Conservation (phyloP, 2,888 invertebrate genomes). For the Ennomos quercinarius region DNA sequence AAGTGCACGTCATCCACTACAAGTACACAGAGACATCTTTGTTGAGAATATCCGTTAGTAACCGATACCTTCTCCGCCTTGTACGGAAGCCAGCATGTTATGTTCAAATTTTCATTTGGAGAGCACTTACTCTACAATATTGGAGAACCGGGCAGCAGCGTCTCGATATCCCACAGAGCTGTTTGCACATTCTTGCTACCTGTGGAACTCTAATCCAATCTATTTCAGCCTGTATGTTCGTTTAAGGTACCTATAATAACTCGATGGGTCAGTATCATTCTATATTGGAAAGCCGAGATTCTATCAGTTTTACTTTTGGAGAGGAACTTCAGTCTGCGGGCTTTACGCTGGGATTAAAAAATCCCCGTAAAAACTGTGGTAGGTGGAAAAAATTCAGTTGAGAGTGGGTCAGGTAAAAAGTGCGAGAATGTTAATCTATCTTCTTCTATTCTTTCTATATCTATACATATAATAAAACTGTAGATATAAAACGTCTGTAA, state of each 20-base stretch:
- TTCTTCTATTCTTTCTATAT: no score
- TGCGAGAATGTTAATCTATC: background rate
- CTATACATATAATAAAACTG: no score
- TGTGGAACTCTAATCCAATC: constrained; percentile 51
- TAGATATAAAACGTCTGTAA: no score
- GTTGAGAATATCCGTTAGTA: constrained; percentile 4
- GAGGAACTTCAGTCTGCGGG: constrained; percentile 26
- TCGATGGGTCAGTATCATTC: constrained; percentile 30
- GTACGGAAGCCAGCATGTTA: constrained; percentile 26
- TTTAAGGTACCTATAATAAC: constrained; percentile 27
- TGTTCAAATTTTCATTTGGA: constrained; percentile 53
- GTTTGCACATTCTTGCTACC: constrained; percentile 48
- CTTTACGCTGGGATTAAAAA: constrained; percentile 27
- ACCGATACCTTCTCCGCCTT: constrained; percentile 17
- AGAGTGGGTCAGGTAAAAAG: constrained; percentile 1
- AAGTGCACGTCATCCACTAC: background rate
- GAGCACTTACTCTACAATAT: constrained; percentile 52
- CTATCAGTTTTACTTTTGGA: constrained; percentile 31
- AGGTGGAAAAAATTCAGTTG: constrained; percentile 14
- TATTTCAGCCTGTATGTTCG: constrained; percentile 28
- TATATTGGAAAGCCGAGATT: constrained; percentile 31
- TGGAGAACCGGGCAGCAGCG: constrained; percentile 42
- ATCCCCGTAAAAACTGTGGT: constrained; percentile 17
- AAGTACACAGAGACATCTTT: constrained; percentile 4
- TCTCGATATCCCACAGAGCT: constrained; percentile 50